These are phyloP conservation scores for Hylaeus anthracinus DNA, from an alignment of 1,140 invertebrate genomes.

Conservation along the genomic window DNA sequence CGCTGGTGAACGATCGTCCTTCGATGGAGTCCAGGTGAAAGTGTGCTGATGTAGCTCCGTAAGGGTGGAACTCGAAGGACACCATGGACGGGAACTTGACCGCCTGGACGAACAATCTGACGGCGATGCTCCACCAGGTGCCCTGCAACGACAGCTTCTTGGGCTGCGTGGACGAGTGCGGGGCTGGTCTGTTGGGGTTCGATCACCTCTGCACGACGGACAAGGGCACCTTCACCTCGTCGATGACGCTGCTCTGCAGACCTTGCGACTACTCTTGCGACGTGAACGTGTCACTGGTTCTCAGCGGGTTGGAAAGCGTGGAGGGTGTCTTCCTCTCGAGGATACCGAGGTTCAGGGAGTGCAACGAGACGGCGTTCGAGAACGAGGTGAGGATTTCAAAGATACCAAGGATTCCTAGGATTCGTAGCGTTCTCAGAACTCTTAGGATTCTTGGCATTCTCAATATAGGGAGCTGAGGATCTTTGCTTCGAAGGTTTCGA, in stretches of 20 bases:
- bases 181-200: constrained; percentile 18
- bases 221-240: constrained; percentile 27
- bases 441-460: too few species aligned
- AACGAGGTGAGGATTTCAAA: constrained; percentile 48
- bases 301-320: constrained; percentile 66
- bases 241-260: constrained; percentile 62
- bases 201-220: constrained; percentile 66
- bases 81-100: constrained; percentile 51
- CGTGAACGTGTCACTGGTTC: constrained; percentile 65
- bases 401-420: too few species aligned
- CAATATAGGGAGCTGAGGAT: too few species aligned
- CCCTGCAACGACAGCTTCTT: constrained; percentile 63
- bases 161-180: constrained; percentile 52
- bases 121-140: constrained; percentile 64
- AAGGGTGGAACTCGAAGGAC: background rate
- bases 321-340: constrained; percentile 69
- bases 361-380: constrained; percentile 58
- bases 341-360: constrained; percentile 60
- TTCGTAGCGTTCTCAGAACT: too few species aligned
- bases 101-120: constrained; percentile 63
- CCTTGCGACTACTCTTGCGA: constrained; percentile 68
- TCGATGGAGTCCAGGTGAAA: background rate
- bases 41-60: background rate
- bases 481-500: too few species aligned
- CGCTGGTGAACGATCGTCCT: background rate